A percentile compares a stretch with the other conserved stretches of the same genome.
These are phyloP conservation scores for Melanerpes formicivorus DNA, from an alignment of 2,113 vertebrate genomes.

Conservation along the genomic window DNA sequence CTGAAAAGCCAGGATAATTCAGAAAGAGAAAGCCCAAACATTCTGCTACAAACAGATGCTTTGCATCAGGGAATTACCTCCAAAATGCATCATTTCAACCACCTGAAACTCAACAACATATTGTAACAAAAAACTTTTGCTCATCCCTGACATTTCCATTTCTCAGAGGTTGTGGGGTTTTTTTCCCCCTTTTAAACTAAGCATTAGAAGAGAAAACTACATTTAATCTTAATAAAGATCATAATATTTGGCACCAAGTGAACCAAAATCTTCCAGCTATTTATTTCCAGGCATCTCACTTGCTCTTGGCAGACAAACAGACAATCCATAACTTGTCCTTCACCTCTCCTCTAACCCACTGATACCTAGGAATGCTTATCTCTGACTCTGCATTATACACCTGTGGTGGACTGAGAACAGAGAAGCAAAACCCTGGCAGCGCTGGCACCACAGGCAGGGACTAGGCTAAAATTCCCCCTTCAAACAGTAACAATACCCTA, in stretches of 20 bases:
- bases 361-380: neutral
- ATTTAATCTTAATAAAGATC: neutral
- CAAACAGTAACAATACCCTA: neutral
- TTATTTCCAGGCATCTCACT: neutral
- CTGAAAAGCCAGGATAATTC: neutral
- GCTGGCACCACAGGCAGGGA: no score
- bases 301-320: neutral
- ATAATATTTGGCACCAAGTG: neutral
- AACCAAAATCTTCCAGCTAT: neutral
- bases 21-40: slow-evolving; percentile 25
- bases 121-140: neutral
- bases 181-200: neutral
- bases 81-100: neutral
- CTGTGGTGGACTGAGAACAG: no score
- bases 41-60: slow-evolving; percentile 18
- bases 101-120: slow-evolving; percentile 1
- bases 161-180: neutral
- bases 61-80: slow-evolving; percentile 19
- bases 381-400: neutral
- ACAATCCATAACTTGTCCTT: neutral
- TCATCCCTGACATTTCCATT: neutral
- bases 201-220: neutral
- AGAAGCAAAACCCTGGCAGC: no score
- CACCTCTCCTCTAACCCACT: neutral
- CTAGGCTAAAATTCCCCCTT: no score